Percentiles rank a stretch among this genome's conserved stretches.
These are phyloP conservation scores for Panzeria rudis DNA, from an alignment of 2,888 invertebrate genomes.

Conservation along the genomic window DNA sequence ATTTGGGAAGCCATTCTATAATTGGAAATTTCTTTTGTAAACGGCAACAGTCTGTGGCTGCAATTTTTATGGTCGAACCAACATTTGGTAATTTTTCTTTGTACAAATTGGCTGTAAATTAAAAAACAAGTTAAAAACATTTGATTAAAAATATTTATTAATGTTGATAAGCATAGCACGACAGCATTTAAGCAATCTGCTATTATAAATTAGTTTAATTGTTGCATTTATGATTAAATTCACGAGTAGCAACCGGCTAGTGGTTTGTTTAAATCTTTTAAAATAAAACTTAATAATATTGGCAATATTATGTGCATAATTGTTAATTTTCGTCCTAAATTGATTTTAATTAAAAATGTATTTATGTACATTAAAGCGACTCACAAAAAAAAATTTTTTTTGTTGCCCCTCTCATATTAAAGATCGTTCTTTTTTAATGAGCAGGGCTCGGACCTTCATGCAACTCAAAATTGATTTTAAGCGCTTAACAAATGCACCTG, in stretches of 20 bases:
- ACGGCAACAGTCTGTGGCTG: slow-evolving; percentile 83
- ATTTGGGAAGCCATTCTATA: slow-evolving; percentile 90
- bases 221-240: slow-evolving; percentile 5
- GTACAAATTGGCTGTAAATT: slow-evolving; percentile 78
- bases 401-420: no score
- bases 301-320: neutral
- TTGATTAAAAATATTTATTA: neutral
- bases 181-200: neutral
- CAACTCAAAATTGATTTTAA: no score
- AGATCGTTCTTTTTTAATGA: no score
- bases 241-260: neutral
- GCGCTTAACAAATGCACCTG: no score
- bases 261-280: neutral
- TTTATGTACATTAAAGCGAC: no score
- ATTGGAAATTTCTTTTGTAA: slow-evolving; percentile 87
- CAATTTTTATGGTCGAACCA: slow-evolving; percentile 75
- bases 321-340: neutral
- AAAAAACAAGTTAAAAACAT: neutral
- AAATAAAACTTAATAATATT: neutral
- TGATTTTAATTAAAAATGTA: no score
- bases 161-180: neutral
- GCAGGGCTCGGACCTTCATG: no score
- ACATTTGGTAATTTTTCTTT: slow-evolving; percentile 80
- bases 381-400: no score
- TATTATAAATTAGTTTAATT: neutral